phyloP scores from a whole-genome alignment of 2,113 vertebrate species.

The Spea multiplicata region DNA sequence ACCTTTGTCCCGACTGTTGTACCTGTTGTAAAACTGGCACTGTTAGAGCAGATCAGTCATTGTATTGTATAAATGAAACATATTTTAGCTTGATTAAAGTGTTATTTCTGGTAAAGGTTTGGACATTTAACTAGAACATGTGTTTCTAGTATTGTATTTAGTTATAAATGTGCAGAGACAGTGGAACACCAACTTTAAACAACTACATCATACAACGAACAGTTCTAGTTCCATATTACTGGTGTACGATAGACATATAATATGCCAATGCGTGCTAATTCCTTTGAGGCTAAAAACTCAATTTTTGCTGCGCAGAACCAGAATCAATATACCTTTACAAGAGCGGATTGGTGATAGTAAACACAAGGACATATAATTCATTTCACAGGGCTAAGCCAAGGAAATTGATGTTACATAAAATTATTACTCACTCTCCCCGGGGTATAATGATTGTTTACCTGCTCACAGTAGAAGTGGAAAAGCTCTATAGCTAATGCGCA shows the following conservation, averaged over 20 bases:
- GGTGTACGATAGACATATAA: conserved; percentile 34
- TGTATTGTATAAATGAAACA: too few relatives aligned
- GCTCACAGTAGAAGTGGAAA: conserved; percentile 45
- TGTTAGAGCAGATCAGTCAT: too few relatives aligned
- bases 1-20: too few relatives aligned
- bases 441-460: conserved; percentile 66
- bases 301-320: conserved; percentile 72
- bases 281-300: conserved; percentile 64
- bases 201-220: not conserved
- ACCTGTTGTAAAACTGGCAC: too few relatives aligned
- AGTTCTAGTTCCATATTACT: conserved; percentile 25
- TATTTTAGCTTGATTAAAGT: too few relatives aligned
- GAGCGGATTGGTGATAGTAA: conserved; percentile 65
- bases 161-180: too few relatives aligned
- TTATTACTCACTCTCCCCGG: conserved; percentile 62
- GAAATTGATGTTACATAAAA: conserved; percentile 63
- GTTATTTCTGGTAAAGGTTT: too few relatives aligned
- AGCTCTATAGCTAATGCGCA: too few relatives aligned
- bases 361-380: conserved; percentile 70
- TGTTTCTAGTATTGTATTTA: too few relatives aligned
- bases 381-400: conserved; percentile 64
- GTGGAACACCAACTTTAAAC: not conserved
- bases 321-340: conserved; percentile 71
- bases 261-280: conserved; percentile 59
- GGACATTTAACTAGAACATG: too few relatives aligned